These are phyloP conservation scores for Astyanax mexicanus DNA, from an alignment of 2,797 vertebrate genomes.

Conservation along the genomic window DNA sequence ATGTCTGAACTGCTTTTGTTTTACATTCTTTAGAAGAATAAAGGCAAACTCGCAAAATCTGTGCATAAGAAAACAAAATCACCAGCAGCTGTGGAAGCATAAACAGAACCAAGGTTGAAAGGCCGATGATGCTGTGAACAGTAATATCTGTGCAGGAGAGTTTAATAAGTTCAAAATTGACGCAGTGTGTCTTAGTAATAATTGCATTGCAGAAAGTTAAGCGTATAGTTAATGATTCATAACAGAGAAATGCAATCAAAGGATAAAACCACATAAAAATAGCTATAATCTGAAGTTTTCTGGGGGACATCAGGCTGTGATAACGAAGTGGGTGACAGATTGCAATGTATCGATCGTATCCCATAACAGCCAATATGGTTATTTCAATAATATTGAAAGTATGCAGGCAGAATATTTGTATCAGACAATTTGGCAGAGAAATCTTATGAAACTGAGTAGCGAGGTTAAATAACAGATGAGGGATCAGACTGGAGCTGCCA, in stretches of 20 bases:
- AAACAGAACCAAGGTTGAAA: neutral
- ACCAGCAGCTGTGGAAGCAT: slow-evolving; percentile 47
- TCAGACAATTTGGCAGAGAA: slow-evolving; percentile 50
- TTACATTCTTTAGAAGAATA: slow-evolving; percentile 41
- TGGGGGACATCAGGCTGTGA: slow-evolving; percentile 50
- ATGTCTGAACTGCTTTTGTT: slow-evolving; percentile 61
- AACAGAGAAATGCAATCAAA: slow-evolving; percentile 22
- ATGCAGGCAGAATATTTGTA: slow-evolving; percentile 57
- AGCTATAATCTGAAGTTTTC: slow-evolving; percentile 37
- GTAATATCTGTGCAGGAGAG: slow-evolving; percentile 52
- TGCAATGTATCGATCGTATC: slow-evolving; percentile 60
- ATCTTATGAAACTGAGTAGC: slow-evolving; percentile 34
- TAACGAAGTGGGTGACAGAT: slow-evolving; percentile 59
- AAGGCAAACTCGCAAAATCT: slow-evolving; percentile 54
- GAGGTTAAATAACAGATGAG: slow-evolving; percentile 47
- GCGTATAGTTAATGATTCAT: slow-evolving; percentile 42
- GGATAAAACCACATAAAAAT: slow-evolving; percentile 46
- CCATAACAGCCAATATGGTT: slow-evolving; percentile 58
- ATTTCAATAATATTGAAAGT: slow-evolving; percentile 53
- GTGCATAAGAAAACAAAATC: slow-evolving; percentile 56
- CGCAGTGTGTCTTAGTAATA: slow-evolving; percentile 56
- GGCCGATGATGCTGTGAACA: slow-evolving; percentile 45
- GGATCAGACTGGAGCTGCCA: slow-evolving; percentile 54
- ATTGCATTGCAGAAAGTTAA: slow-evolving; percentile 48
- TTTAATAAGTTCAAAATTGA: slow-evolving; percentile 56